A percentile compares a stretch with the other conserved stretches of the same genome.
Evolutionary conservation across 37 sponge, comb jelly and placozoan species (phyloP).

Genomic region (Crambe crambe): DNA sequence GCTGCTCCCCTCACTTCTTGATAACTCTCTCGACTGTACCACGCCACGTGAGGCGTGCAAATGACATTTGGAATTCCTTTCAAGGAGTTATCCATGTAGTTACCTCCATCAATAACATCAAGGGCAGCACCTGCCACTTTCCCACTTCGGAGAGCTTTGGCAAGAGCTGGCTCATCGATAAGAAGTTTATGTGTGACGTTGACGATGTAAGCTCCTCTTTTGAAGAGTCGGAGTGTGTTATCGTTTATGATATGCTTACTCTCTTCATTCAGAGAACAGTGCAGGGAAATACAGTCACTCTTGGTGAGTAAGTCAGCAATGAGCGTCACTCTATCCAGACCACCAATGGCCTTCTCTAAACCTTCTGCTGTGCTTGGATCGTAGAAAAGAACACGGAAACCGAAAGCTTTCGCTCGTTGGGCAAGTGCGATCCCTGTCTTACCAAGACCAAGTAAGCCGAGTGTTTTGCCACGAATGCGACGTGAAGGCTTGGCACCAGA

Average conservation of each 20-base stretch:
- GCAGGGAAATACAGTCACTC: slow-evolving; percentile 79
- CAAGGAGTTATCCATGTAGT: slow-evolving; percentile 41
- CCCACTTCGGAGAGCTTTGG: slow-evolving; percentile 64
- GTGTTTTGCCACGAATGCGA: slow-evolving; percentile 72
- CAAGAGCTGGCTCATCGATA: slow-evolving; percentile 77
- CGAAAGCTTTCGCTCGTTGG: slow-evolving; percentile 68
- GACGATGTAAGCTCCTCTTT: slow-evolving; percentile 72
- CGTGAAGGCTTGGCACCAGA: slow-evolving; percentile 39
- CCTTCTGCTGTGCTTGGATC: slow-evolving; percentile 38
- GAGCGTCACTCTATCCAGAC: slow-evolving; percentile 29
- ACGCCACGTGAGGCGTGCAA: slow-evolving; percentile 73
- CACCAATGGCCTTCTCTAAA: slow-evolving; percentile 56
- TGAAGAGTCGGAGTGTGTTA: slow-evolving; percentile 49
- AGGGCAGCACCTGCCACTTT: slow-evolving; percentile 74
- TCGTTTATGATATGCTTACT: slow-evolving; percentile 62
- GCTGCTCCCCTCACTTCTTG: slow-evolving; percentile 28
- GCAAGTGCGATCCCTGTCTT: slow-evolving; percentile 76
- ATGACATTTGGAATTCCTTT: slow-evolving; percentile 58
- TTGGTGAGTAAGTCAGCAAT: slow-evolving; percentile 43
- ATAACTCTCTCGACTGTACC: slow-evolving; percentile 68
- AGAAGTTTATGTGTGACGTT: slow-evolving; percentile 68
- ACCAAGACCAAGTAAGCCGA: slow-evolving; percentile 82
- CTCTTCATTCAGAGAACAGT: slow-evolving; percentile 61
- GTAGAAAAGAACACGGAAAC: slow-evolving; percentile 63
- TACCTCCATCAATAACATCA: slow-evolving; percentile 67